A percentile compares a stretch with the other conserved stretches of the same genome.
Conservation (phyloP, 2,888 invertebrate genomes). For the Agrochola macilenta region DNA sequence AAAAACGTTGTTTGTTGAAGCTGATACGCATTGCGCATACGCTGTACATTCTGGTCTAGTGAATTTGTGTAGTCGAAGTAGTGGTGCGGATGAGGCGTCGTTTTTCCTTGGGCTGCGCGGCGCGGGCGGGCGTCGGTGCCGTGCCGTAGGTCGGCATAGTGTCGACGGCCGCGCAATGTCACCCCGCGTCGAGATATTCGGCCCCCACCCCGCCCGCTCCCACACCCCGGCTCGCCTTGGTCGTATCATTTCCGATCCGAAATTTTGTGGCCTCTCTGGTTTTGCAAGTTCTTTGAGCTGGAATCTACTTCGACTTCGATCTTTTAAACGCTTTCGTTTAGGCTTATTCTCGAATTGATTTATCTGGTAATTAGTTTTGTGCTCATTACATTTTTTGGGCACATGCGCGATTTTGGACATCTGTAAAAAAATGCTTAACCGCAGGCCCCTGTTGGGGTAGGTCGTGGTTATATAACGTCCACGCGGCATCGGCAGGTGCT, state of each 20-base stretch:
- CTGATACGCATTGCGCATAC: conserved; percentile 39
- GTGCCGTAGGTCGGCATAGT: conserved; percentile 88
- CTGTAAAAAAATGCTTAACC: conserved; percentile 34
- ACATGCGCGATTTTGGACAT: not conserved
- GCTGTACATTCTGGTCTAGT: conserved; percentile 58
- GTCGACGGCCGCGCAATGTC: conserved; percentile 89
- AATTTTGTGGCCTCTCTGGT: conserved; percentile 73
- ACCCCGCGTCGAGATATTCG: conserved; percentile 85
- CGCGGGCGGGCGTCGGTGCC: conserved; percentile 73
- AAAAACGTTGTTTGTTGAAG: conserved; percentile 37
- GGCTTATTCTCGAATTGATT: not conserved
- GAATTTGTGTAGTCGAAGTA: conserved; percentile 58
- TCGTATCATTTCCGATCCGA: conserved; percentile 83
- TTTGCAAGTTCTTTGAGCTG: conserved; percentile 48
- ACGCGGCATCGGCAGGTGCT: conserved; percentile 83
- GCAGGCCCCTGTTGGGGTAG: conserved; percentile 77
- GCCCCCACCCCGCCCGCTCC: conserved; percentile 70
- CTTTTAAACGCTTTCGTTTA: conserved; percentile 9
- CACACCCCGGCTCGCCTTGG: conserved; percentile 62
- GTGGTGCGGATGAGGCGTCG: conserved; percentile 77
- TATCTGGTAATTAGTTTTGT: not conserved
- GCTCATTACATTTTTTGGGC: not conserved
- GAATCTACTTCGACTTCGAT: conserved; percentile 16
- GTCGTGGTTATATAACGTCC: conserved; percentile 79
- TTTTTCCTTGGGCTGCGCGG: conserved; percentile 77